Evolutionary conservation across 2,797 vertebrate genomes (phyloP).

Genomic region (Channa striata): DNA sequence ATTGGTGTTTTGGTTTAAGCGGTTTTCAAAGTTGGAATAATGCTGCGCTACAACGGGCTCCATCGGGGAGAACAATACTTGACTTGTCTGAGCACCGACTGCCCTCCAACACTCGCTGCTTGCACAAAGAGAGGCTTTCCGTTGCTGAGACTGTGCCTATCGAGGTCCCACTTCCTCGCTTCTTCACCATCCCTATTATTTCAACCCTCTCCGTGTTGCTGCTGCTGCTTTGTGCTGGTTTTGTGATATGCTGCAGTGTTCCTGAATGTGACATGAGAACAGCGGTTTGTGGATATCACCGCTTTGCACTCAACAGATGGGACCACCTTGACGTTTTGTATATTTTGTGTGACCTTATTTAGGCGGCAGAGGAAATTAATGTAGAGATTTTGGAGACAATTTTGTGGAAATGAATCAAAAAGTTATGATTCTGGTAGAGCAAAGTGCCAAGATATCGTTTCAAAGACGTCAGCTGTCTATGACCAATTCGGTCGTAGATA

Average conservation of each 20-base stretch:
- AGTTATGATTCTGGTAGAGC: not conserved
- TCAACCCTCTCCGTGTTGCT: slow-evolving; percentile 2
- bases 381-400: too few relatives aligned
- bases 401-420: not conserved
- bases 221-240: slow-evolving; percentile 25
- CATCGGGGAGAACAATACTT: slow-evolving; percentile 77
- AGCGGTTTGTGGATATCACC: slow-evolving; percentile 28
- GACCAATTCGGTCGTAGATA: too few relatives aligned
- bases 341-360: slow-evolving; percentile 31
- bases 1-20: slow-evolving; percentile 91
- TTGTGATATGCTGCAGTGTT: slow-evolving; percentile 15
- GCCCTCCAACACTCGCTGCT: slow-evolving; percentile 54
- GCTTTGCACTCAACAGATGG: slow-evolving; percentile 14
- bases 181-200: slow-evolving; percentile 36
- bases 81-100: slow-evolving; percentile 74
- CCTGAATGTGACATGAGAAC: slow-evolving; percentile 21
- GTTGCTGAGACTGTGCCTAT: slow-evolving; percentile 43
- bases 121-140: slow-evolving; percentile 64
- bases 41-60: slow-evolving; percentile 62
- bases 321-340: slow-evolving; percentile 32
- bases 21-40: slow-evolving; percentile 87
- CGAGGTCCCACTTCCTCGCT: slow-evolving; percentile 31
- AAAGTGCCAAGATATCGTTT: not conserved
- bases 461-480: not conserved
- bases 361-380: slow-evolving; percentile 4